Evolutionary conservation across 2,797 vertebrate genomes (phyloP).

Genomic region (Cuniculus paca): DNA sequence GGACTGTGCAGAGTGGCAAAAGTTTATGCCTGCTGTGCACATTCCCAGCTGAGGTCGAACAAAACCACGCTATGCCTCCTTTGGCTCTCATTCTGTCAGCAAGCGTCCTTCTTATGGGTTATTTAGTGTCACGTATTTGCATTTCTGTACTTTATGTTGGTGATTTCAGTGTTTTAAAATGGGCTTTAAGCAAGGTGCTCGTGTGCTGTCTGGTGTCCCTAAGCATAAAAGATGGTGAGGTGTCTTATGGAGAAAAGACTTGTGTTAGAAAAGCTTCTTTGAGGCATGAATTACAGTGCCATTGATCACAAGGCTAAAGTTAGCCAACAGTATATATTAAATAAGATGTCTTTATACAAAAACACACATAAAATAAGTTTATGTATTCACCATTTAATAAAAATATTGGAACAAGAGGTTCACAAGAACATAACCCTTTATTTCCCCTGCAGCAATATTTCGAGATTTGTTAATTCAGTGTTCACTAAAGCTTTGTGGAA

Average conservation of each 20-base stretch:
- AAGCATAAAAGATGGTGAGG: not conserved
- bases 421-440: not conserved
- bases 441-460: not conserved
- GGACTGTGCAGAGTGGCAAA: not conserved
- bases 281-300: not conserved
- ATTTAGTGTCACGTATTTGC: not conserved
- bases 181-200: not conserved
- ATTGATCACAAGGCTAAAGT: not conserved
- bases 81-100: not conserved
- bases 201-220: not conserved
- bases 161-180: not conserved
- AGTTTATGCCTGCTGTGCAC: not conserved
- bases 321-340: not conserved
- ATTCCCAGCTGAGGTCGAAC: not conserved
- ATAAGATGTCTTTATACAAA: not conserved
- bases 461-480: conserved; percentile 1
- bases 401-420: not conserved
- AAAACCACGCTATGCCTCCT: not conserved
- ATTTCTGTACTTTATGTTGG: not conserved
- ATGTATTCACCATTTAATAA: not conserved
- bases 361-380: not conserved
- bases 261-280: not conserved
- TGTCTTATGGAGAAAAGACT: not conserved
- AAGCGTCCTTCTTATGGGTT: not conserved
- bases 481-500: not conserved